These are phyloP conservation scores for Neogobius melanostomus DNA, from an alignment of 2,113 vertebrate genomes.

Conservation along the genomic window DNA sequence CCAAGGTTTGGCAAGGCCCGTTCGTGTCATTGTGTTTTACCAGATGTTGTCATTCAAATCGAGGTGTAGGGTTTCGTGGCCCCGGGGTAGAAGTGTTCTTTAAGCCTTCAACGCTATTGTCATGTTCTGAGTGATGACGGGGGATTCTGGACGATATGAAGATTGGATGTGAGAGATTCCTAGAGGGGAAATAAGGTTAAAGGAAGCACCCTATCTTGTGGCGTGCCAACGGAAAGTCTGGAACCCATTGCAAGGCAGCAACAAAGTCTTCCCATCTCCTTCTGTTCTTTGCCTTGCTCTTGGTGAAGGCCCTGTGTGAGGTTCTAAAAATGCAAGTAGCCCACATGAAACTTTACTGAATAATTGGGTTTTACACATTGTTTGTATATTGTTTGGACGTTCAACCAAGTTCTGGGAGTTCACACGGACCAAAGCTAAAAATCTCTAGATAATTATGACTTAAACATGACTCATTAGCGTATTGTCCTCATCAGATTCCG, in stretches of 20 bases:
- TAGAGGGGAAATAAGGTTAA: not conserved
- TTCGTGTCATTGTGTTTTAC: conserved; percentile 50
- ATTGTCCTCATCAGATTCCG: not conserved
- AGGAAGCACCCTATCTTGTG: not conserved
- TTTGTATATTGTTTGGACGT: conserved; percentile 53
- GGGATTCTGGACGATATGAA: not conserved
- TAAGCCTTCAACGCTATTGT: conserved; percentile 52
- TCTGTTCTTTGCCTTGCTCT: no score
- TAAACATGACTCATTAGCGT: conserved; percentile 21
- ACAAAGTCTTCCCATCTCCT: no score
- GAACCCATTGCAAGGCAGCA: not conserved
- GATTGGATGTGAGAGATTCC: conserved; percentile 18
- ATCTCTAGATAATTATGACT: conserved; percentile 13
- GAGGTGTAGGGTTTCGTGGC: conserved; percentile 58
- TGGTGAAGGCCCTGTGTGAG: no score
- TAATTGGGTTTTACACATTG: conserved; percentile 45
- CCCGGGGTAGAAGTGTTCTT: conserved; percentile 35
- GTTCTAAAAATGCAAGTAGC: no score
- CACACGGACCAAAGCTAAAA: conserved; percentile 2
- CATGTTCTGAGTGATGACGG: conserved; percentile 24
- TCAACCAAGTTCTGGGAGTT: conserved; percentile 52
- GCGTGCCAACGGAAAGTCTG: not conserved
- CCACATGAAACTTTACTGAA: no score
- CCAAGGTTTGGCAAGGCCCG: conserved; percentile 52
- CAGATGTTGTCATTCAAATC: conserved; percentile 68